These are phyloP conservation scores for Hypsopygia costalis DNA, from an alignment of 2,888 invertebrate genomes.

Conservation along the genomic window DNA sequence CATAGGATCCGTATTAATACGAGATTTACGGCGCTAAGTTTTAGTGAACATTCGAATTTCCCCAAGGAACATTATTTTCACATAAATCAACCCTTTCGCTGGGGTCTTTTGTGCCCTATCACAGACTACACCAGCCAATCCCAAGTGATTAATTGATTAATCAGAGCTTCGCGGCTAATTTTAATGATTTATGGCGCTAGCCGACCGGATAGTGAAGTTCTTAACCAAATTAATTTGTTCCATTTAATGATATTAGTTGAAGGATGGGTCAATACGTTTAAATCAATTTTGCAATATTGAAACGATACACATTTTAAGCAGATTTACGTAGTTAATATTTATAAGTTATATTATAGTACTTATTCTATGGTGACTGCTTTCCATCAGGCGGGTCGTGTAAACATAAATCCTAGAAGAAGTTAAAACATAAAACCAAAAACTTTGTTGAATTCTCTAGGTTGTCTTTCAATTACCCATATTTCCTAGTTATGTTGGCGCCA, in stretches of 20 bases:
- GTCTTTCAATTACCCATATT: too few species aligned
- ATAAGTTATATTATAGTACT: too few species aligned
- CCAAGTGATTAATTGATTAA: conserved; percentile 75
- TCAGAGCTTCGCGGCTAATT: conserved; percentile 62
- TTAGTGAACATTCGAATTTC: conserved; percentile 45
- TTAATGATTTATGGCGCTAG: conserved; percentile 61
- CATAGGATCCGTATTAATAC: conserved; percentile 18
- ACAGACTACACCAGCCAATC: conserved; percentile 53
- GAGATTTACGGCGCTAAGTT: conserved; percentile 26
- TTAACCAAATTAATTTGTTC: conserved; percentile 11
- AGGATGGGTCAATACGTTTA: conserved; percentile 4
- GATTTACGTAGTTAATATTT: too few species aligned
- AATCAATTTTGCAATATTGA: neutral
- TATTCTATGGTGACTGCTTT: too few species aligned
- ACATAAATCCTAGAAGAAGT: too few species aligned
- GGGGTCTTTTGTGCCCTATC: conserved; percentile 54
- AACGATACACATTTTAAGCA: neutral
- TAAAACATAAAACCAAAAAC: too few species aligned
- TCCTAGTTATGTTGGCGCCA: too few species aligned
- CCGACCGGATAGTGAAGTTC: conserved; percentile 23
- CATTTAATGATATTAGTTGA: conserved; percentile 3
- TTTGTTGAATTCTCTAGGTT: too few species aligned
- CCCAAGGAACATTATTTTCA: conserved; percentile 65
- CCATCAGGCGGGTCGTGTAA: too few species aligned
- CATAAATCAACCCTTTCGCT: conserved; percentile 69